Evolutionary conservation across 2,113 vertebrate genomes (phyloP), one percentile per base, ranked within the genome.

Genomic region (Oncorhynchus kisutch): DNA sequence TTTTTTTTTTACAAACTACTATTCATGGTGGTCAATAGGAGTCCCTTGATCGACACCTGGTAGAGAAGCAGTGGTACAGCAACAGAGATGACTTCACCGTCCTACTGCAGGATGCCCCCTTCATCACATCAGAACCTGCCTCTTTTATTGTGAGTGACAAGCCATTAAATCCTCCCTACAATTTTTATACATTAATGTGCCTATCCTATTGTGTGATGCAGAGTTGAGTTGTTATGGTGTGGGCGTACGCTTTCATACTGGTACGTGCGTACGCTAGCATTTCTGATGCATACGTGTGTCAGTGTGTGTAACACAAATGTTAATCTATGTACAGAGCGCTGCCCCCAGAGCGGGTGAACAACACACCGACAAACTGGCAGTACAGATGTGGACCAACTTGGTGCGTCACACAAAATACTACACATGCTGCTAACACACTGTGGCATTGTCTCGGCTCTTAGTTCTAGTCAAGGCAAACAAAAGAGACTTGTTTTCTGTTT

Each of bases 81-180:
- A 74, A 82, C 68, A 88, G 77, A 8, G 90, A 96, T 0, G 95
- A 97, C 85, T 97, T 97, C 4, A 78, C 91, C 0, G 91, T 94
- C 2, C 90, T 94, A 0, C 76, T 93, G 16, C 96, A 97, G 83
- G 92, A 94, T 9, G 9, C 73, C 0, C 90, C 91, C 25, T 73
- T 90, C 9, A 78, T 81, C 77, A 51, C 70, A 45, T 7, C 59
- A 22, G n/a, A 7, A 1, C 7, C 20, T 2, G 16, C 59, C 65
- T 54, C 54, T 45, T 16, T 65, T 57, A 14, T 29, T 57, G 78
- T 80, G 70, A 72, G 70, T 45, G 16, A 49, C 31, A 18, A n/a
- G 59, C 14, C 29, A 13, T 62, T 65, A 1, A 48, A 20, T 7
- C 20, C 24, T 3, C 60, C 39, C 48, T 20, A 20, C 39, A 11